Base-by-base conservation (phyloP, 2,113 vertebrate species). In the Hoplias malabaricus region DNA sequence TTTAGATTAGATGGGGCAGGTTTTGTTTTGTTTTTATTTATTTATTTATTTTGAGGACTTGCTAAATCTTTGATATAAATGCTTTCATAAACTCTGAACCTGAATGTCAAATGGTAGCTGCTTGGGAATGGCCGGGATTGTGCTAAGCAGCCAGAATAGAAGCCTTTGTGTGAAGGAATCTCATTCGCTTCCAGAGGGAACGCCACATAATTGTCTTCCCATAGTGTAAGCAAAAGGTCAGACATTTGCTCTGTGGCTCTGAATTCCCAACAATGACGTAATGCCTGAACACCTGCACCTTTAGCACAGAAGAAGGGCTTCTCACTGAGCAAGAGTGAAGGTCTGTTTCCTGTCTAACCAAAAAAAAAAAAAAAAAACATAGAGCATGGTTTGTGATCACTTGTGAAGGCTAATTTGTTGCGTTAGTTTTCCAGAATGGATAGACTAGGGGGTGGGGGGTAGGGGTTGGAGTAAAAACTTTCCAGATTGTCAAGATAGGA, bases 321-420 rank as follows among this genome's bases (percentile, higher is more conserved):
- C 31, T 65, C 48, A 23, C n/a, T 53, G 6, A 53, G n/a, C 38
- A 73, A 27, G 19, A 78, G n/a, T 13, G 1, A 1, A 59, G 38
- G 54, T 57, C 80, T 54, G 66, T 70, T 76, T 81, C 67, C 68
- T 67, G 69, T 73, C 43, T 53, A 63, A n/a, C n/a, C n/a, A 68
- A 71, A 69, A 74, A 29, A 63, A 76, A 46, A 40, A 36, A 54
- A 59, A n/a, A 48, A 81, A 50, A 56, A 40, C 25, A 67, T 53
- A 72, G 56, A 54, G 31, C n/a, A n/a, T n/a, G n/a, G n/a, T 68
- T 76, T 21, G 6, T 27, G 38, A 43, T 48, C 27, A 57, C 38
- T 65, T 75, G n/a, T 65, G 56, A 46, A 62, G 56, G 21, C 13
- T 53, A n/a, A n/a, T 23, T 34, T 16, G 7, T 31, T 16, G 57